Percentiles rank a stretch among this genome's conserved stretches.
These are phyloP conservation scores for Aldabrachelys gigantea DNA, from an alignment of 2,113 vertebrate species.

Conservation along the genomic window DNA sequence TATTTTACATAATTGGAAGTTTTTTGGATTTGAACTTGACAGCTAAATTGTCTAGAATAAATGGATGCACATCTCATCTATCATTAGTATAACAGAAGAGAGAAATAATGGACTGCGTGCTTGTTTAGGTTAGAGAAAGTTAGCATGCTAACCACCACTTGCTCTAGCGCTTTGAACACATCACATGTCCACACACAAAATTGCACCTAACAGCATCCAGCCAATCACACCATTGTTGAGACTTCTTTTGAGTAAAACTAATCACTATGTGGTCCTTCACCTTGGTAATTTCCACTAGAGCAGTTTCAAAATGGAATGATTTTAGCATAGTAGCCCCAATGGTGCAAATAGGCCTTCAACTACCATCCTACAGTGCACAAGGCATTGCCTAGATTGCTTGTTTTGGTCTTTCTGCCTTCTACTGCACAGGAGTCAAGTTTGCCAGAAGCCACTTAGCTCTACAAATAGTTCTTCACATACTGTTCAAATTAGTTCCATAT, in stretches of 20 bases:
- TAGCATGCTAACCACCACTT: background rate
- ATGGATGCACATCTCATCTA: background rate
- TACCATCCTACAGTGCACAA: background rate
- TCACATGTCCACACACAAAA: background rate
- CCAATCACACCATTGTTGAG: background rate
- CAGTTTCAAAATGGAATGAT: background rate
- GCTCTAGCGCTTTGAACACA: background rate
- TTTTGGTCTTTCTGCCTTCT: background rate
- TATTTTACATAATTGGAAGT: background rate
- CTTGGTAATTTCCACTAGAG: background rate
- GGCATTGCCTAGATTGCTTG: background rate
- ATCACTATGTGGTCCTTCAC: background rate
- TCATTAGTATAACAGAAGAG: background rate
- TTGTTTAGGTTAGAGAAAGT: background rate
- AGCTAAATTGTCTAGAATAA: background rate
- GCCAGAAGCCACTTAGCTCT: background rate
- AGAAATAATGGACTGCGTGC: background rate
- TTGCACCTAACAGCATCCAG: background rate
- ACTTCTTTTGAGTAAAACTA: background rate
- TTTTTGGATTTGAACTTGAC: background rate
- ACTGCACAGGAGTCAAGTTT: background rate
- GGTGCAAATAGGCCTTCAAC: background rate
- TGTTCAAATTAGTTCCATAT: background rate
- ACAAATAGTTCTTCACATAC: background rate
- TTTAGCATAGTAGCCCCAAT: background rate